phyloP scores from a whole-genome alignment of 2,888 invertebrate species.

The Dasysyrphus albostriatus region DNA sequence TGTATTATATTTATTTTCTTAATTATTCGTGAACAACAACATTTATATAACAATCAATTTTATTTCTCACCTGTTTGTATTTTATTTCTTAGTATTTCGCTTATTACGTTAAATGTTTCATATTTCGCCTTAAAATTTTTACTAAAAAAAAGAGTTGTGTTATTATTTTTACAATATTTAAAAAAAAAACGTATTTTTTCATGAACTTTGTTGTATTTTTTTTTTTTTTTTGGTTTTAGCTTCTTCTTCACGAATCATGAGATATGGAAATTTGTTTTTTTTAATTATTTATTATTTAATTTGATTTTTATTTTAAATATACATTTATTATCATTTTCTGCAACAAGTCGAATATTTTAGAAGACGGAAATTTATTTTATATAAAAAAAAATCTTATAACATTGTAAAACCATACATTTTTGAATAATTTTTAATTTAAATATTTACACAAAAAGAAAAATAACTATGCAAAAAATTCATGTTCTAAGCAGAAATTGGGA shows the following conservation, averaged over 20 bases:
- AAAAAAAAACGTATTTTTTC: constrained; percentile 19
- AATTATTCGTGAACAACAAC: constrained; percentile 59
- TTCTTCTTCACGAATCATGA: constrained; percentile 11
- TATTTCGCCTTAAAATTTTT: constrained; percentile 21
- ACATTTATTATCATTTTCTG: constrained; percentile 19
- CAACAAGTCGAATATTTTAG: constrained; percentile 25
- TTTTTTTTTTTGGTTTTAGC: constrained; percentile 13
- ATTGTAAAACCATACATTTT: neutral
- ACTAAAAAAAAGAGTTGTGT: constrained; percentile 6
- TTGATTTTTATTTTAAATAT: constrained; percentile 18
- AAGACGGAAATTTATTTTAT: constrained; percentile 25
- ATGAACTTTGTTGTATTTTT: constrained; percentile 13
- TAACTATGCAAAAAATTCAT: neutral
- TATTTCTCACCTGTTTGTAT: constrained; percentile 33
- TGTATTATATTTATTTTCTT: constrained; percentile 8
- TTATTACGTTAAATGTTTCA: constrained; percentile 7
- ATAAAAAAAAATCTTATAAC: neutral
- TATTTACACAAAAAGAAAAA: neutral
- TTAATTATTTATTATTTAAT: neutral
- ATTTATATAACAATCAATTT: constrained; percentile 48
- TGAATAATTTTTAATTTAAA: neutral
- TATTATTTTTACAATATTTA: constrained; percentile 25
- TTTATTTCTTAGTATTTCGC: constrained; percentile 17
- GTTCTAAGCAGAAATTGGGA: neutral
- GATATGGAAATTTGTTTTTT: constrained; percentile 31